These are phyloP conservation scores for Odontocolon sp. DNA, from an alignment of 2,888 invertebrate genomes.

Conservation along the genomic window DNA sequence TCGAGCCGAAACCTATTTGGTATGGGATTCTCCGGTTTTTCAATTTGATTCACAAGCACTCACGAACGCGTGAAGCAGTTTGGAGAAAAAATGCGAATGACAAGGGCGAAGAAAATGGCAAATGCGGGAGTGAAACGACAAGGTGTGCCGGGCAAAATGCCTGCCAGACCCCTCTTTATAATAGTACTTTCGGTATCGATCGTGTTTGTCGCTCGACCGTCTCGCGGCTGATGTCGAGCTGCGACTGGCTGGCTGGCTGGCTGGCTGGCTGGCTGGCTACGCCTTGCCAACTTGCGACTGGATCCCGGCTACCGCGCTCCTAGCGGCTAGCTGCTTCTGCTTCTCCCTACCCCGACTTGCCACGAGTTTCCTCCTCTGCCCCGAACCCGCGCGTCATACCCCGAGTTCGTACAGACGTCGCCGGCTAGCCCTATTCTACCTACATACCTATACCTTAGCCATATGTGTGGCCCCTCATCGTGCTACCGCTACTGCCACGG, in stretches of 20 bases:
- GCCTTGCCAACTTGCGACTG: slow-evolving; percentile 58
- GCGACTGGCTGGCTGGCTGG: slow-evolving; percentile 59
- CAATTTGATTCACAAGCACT: neutral
- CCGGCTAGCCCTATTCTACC: slow-evolving; percentile 24
- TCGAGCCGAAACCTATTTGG: too few species aligned
- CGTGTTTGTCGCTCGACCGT: slow-evolving; percentile 55
- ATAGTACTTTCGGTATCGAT: slow-evolving; percentile 49
- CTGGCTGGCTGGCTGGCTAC: slow-evolving; percentile 60
- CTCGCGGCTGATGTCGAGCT: slow-evolving; percentile 64
- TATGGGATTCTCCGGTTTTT: too few species aligned
- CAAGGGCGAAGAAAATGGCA: neutral
- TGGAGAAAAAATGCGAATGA: too few species aligned
- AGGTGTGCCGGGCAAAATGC: slow-evolving; percentile 58
- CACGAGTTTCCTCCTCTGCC: neutral
- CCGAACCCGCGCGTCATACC: neutral
- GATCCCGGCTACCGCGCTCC: slow-evolving; percentile 55
- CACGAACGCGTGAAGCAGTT: neutral
- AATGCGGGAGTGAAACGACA: slow-evolving; percentile 5
- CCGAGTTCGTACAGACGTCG: neutral
- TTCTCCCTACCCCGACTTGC: neutral
- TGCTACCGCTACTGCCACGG: slow-evolving; percentile 50
- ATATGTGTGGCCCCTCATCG: slow-evolving; percentile 57
- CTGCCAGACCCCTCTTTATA: slow-evolving; percentile 52
- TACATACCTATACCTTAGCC: slow-evolving; percentile 30
- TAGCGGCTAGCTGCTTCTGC: slow-evolving; percentile 24